These are phyloP conservation scores for Esperia sulphurella DNA, from an alignment of 2,888 invertebrate genomes.

Conservation along the genomic window DNA sequence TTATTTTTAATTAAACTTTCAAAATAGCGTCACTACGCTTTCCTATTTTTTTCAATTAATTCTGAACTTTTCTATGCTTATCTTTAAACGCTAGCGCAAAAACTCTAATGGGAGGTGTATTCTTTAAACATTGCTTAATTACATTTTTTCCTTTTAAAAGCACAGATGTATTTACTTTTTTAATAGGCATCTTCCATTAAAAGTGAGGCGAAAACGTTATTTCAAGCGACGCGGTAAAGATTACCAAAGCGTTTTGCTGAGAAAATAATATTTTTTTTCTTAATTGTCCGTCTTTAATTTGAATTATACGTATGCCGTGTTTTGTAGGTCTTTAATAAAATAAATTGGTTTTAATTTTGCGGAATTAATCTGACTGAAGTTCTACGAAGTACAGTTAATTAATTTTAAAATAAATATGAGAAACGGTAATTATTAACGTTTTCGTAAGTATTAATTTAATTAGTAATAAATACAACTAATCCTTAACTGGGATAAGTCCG, in stretches of 20 bases:
- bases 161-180: slow-evolving; percentile 24
- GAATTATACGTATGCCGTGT: slow-evolving; percentile 33
- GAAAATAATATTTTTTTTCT: slow-evolving; percentile 31
- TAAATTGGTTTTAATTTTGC: slow-evolving; percentile 24
- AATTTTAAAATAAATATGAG: too few species aligned
- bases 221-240: slow-evolving; percentile 21
- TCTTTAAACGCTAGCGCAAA: not conserved
- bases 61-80: not conserved
- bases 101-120: slow-evolving; percentile 7
- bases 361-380: too few species aligned
- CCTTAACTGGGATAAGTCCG: too few species aligned
- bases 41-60: too few species aligned
- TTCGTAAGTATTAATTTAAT: too few species aligned
- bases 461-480: too few species aligned
- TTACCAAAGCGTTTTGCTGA: slow-evolving; percentile 5
- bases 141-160: slow-evolving; percentile 23
- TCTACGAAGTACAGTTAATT: too few species aligned
- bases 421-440: too few species aligned
- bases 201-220: slow-evolving; percentile 2
- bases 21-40: too few species aligned
- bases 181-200: slow-evolving; percentile 19
- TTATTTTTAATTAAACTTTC: too few species aligned
- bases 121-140: slow-evolving; percentile 26
- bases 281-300: slow-evolving; percentile 41
- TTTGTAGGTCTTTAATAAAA: slow-evolving; percentile 24